phyloP scores from a whole-genome alignment of 2,888 invertebrate genomes.

The Microctonus aethiopoides region DNA sequence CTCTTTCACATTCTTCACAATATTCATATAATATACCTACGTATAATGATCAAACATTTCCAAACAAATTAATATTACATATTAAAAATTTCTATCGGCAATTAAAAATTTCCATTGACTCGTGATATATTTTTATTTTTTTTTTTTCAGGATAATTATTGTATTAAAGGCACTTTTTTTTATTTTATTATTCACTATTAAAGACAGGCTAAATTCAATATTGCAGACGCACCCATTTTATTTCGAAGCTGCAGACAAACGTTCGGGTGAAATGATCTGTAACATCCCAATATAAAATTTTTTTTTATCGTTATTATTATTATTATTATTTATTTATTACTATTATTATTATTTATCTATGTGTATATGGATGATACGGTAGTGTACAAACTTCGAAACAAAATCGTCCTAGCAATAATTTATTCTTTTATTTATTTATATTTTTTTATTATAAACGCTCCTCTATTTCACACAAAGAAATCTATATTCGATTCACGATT shows the following conservation, averaged over 20 bases:
- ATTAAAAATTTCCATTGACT: not conserved
- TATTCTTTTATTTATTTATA: not conserved
- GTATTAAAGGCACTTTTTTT: not conserved
- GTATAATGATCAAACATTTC: not conserved
- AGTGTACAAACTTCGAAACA: constrained; percentile 15
- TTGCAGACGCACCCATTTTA: not conserved
- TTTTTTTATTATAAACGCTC: not conserved
- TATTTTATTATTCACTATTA: not conserved
- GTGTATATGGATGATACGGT: constrained; percentile 37
- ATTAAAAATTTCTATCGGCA: not conserved
- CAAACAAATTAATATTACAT: not conserved
- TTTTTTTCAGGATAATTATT: not conserved
- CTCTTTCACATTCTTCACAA: not conserved
- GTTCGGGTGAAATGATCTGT: constrained; percentile 44
- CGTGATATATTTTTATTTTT: too few species aligned
- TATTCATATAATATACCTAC: constrained; percentile 14
- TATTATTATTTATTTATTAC: too few species aligned
- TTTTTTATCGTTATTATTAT: too few species aligned
- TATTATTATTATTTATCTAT: constrained; percentile 50
- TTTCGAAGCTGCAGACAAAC: constrained; percentile 22
- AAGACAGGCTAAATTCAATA: too few species aligned
- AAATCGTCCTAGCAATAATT: constrained; percentile 48
- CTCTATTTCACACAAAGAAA: constrained; percentile 12
- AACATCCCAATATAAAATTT: constrained; percentile 48
- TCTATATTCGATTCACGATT: constrained; percentile 28